phyloP scores from a whole-genome alignment of 2,888 invertebrate species.

The Campopleginae sp. region DNA sequence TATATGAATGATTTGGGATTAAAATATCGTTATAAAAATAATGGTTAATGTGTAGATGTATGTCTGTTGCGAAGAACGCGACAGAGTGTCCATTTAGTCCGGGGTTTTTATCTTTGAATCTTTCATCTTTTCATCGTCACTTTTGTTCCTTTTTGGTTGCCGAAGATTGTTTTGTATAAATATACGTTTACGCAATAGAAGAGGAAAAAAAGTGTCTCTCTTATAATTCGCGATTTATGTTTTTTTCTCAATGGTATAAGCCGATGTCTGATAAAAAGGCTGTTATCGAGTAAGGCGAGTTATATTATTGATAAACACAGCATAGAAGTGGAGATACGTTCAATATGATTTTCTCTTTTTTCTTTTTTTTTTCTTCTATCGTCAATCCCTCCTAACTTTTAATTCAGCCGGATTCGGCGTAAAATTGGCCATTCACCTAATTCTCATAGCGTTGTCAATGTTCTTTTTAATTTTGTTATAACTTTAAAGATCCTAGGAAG shows the following conservation, averaged over 20 bases:
- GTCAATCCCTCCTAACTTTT: conserved; percentile 55
- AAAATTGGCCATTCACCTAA: conserved; percentile 73
- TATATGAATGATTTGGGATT: conserved; percentile 69
- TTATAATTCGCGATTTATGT: conserved; percentile 50
- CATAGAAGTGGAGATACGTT: conserved; percentile 67
- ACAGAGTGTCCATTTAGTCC: conserved; percentile 51
- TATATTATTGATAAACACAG: conserved; percentile 66
- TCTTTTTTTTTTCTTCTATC: conserved; percentile 24
- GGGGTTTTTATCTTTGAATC: conserved; percentile 24
- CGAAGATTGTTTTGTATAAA: conserved; percentile 64
- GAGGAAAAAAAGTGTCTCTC: conserved; percentile 65
- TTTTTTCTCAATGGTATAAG: conserved; percentile 61
- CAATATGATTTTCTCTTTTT: conserved; percentile 44
- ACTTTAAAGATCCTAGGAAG: conserved; percentile 81
- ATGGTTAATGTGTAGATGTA: conserved; percentile 67
- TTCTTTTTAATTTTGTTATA: conserved; percentile 52
- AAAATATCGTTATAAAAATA: conserved; percentile 75
- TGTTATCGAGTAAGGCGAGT: conserved; percentile 60
- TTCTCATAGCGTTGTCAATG: conserved; percentile 73
- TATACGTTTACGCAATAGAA: conserved; percentile 70
- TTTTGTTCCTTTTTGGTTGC: conserved; percentile 52
- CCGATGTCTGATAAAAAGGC: conserved; percentile 67
- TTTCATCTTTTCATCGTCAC: conserved; percentile 17
- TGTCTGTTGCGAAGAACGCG: conserved; percentile 61
- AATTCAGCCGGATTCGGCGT: conserved; percentile 55